Conservation (phyloP, 2,888 invertebrate genomes). For the Lucinisca nassula region DNA sequence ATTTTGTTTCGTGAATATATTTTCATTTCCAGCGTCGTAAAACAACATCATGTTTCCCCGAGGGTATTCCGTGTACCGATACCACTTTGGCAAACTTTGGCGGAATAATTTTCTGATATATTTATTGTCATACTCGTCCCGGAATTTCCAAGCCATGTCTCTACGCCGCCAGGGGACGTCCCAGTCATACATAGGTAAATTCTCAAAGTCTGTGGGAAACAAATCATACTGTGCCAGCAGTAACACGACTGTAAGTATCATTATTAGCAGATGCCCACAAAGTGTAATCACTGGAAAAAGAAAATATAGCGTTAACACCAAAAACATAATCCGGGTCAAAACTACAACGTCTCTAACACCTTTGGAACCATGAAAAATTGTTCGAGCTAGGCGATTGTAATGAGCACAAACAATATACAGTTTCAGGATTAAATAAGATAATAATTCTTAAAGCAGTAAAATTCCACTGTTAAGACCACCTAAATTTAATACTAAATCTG, state of each 20-base stretch:
- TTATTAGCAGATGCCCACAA: slow-evolving; percentile 65
- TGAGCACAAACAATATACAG: too few relatives aligned
- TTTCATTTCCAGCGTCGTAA: slow-evolving; percentile 73
- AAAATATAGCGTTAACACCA: too few relatives aligned
- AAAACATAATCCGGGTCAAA: too few relatives aligned
- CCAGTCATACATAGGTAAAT: slow-evolving; percentile 79
- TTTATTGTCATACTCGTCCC: slow-evolving; percentile 59
- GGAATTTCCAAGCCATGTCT: slow-evolving; percentile 73
- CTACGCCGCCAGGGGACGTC: slow-evolving; percentile 74
- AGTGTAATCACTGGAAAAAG: slow-evolving; percentile 70
- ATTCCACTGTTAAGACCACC: too few relatives aligned
- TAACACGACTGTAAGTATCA: slow-evolving; percentile 65
- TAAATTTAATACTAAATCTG: too few relatives aligned
- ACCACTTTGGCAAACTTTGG: slow-evolving; percentile 62
- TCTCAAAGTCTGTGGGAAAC: slow-evolving; percentile 77
- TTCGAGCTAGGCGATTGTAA: too few relatives aligned
- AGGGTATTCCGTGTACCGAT: slow-evolving; percentile 55
- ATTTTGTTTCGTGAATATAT: slow-evolving; percentile 77
- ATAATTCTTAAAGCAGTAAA: too few relatives aligned
- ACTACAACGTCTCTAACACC: too few relatives aligned
- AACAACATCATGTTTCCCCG: slow-evolving; percentile 70
- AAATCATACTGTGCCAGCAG: slow-evolving; percentile 72
- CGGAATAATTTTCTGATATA: slow-evolving; percentile 62
- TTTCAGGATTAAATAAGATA: too few relatives aligned
- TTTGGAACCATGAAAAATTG: too few relatives aligned